phyloP scores from a whole-genome alignment of 2,888 invertebrate species.

The Ecdyonurus torrentis region DNA sequence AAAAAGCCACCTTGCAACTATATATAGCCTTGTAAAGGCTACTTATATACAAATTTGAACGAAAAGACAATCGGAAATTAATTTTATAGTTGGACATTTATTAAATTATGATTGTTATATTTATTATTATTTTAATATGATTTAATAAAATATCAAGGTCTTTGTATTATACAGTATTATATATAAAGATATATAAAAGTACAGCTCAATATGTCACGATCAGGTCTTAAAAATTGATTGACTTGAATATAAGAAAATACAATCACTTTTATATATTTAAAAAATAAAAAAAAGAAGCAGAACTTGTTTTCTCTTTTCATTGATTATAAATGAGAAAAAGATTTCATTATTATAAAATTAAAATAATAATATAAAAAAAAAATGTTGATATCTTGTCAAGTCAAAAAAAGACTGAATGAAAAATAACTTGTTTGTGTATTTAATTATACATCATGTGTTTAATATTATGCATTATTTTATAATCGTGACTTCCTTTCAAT shows the following conservation, averaged over 20 bases:
- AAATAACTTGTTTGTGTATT: not conserved
- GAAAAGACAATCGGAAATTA: not conserved
- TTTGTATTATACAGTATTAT: too few relatives aligned
- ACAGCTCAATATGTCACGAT: not conserved
- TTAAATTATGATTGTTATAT: too few relatives aligned
- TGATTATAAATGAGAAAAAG: not conserved
- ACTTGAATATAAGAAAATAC: too few relatives aligned
- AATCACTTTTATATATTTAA: too few relatives aligned
- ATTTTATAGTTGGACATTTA: not conserved
- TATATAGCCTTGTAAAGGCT: not conserved
- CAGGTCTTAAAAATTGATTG: not conserved
- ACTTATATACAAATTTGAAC: not conserved
- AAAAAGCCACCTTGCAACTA: not conserved
- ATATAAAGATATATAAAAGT: too few relatives aligned
- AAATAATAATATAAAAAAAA: not conserved
- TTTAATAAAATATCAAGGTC: too few relatives aligned
- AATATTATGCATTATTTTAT: not conserved
- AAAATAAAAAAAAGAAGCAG: not conserved
- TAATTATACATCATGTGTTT: not conserved
- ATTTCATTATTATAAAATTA: not conserved
- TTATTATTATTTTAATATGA: too few relatives aligned
- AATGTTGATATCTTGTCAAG: not conserved
- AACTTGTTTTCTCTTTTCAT: not conserved
- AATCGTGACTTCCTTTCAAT: too few relatives aligned
- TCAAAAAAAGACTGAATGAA: not conserved